Evolutionary conservation across 2,113 vertebrate species (phyloP), one percentile per base, ranked within the genome.

Genomic region (Calcarius ornatus): DNA sequence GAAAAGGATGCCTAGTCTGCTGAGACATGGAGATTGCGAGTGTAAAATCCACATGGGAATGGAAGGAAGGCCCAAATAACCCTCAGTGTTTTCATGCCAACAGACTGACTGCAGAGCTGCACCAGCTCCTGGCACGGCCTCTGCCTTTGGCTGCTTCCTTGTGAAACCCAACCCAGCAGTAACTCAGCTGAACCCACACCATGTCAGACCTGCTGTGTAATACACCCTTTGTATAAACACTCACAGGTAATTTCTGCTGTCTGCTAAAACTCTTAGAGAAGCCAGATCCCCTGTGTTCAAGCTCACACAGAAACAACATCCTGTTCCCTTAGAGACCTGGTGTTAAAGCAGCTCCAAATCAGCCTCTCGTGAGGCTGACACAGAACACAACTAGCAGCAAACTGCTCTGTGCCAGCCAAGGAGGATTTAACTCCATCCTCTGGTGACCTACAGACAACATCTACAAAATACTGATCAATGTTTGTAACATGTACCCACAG

Each of bases 231-330:
- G 43, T 7, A 35, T 38, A 77, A 92, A 92, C 56, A 87, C 21
- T 18, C 43, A 24, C 35, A n/a, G n/a, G 35, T 90, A 30, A 63
- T 64, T 81, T 20, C 15, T 18, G 37, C 53, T 15, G 10, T 31
- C 85, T 91, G 83, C 72, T 45, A 35, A 56, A 76, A 51, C 47
- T 78, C 69, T 42, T 20, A 3, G 30, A 66, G 65, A 54, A 70
- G 43, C 33, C 82, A 79, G 24, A 60, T 28, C 37, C 25, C 11
- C 57, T 16, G 25, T 4, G 48, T 38, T 27, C 50, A 73, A 7
- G 21, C 16, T 61, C 0, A 0, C 5, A n/a, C 15, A 56, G 61
- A 59, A 79, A 57, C 37, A 43, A 21, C 2, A 3, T 3, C n/a
- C n/a, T 19, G 47, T 3, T 66, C 56, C 53, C 71, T 24, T 2